Evolutionary conservation across 2,797 vertebrate genomes (phyloP).

Genomic region (Sitta carolinensis): DNA sequence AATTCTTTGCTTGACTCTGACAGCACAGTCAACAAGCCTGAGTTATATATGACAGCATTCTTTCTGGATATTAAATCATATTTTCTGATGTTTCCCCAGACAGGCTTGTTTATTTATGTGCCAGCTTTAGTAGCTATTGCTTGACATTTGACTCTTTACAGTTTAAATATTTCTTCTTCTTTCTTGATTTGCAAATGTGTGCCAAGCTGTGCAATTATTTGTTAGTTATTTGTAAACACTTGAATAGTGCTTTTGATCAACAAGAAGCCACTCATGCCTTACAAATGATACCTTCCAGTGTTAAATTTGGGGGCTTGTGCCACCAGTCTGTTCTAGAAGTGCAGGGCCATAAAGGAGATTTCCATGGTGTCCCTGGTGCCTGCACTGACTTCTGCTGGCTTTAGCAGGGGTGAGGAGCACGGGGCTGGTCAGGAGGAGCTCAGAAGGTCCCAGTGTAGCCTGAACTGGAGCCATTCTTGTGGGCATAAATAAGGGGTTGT

Average conservation of each 20-base stretch:
- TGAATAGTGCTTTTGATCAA: neutral
- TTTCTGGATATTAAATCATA: neutral
- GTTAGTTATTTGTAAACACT: neutral
- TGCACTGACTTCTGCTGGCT: neutral
- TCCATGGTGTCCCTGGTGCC: neutral
- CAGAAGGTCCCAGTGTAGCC: neutral
- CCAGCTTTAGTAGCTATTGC: neutral
- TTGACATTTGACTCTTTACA: neutral
- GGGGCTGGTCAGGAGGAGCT: neutral
- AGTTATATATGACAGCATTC: neutral
- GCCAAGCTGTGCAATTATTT: neutral
- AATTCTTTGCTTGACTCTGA: neutral
- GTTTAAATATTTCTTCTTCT: neutral
- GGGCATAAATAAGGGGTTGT: neutral
- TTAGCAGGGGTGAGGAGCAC: neutral
- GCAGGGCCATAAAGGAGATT: neutral
- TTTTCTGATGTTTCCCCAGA: neutral
- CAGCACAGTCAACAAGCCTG: neutral
- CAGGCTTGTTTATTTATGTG: neutral
- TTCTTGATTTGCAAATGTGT: neutral
- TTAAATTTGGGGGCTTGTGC: neutral
- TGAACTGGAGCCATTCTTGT: neutral
- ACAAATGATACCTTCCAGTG: fast-evolving
- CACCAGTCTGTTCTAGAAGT: neutral
- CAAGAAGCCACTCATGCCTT: neutral